Conservation (phyloP, 1,140 invertebrate species). For the Drosophila sturtevanti region DNA sequence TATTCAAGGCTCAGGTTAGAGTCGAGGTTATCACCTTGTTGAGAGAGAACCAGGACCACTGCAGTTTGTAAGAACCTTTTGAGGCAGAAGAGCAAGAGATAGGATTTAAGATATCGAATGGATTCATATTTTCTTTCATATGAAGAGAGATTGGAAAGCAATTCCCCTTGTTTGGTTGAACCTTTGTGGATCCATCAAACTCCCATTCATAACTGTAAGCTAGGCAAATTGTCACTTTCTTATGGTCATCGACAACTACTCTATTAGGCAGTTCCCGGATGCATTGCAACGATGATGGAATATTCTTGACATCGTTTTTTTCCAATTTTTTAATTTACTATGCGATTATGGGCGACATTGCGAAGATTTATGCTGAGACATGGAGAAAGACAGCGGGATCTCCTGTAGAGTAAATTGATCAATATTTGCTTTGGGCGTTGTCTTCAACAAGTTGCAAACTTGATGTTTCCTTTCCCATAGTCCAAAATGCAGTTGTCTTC, state of each 20-base stretch:
- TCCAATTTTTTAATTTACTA: slow-evolving; percentile 54
- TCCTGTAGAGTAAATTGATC: slow-evolving; percentile 26
- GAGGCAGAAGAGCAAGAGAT: slow-evolving; percentile 28
- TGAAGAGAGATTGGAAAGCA: slow-evolving; percentile 51
- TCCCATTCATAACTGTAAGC: slow-evolving; percentile 20
- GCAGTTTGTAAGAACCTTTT: background rate
- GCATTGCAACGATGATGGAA: slow-evolving; percentile 56
- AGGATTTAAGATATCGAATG: slow-evolving; percentile 23
- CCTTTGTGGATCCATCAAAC: slow-evolving; percentile 16
- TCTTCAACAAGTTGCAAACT: slow-evolving; percentile 42
- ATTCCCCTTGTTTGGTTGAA: slow-evolving; percentile 34
- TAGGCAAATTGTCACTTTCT: slow-evolving; percentile 63
- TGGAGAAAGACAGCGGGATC: slow-evolving; percentile 21
- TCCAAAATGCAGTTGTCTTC: slow-evolving; percentile 69
- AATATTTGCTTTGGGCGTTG: slow-evolving; percentile 68
- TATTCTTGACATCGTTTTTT: slow-evolving; percentile 35
- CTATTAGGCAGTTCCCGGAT: slow-evolving; percentile 38
- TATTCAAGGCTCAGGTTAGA: slow-evolving; percentile 28
- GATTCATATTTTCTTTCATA: slow-evolving; percentile 29
- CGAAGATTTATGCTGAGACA: slow-evolving; percentile 53
- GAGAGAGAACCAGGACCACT: background rate
- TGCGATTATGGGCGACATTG: slow-evolving; percentile 60
- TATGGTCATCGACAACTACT: slow-evolving; percentile 34
- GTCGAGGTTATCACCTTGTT: slow-evolving; percentile 13
- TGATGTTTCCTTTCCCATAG: slow-evolving; percentile 31